Evolutionary conservation across 92 coral and sea anemone genomes (phyloP).

Genomic region (Diadumene lineata): DNA sequence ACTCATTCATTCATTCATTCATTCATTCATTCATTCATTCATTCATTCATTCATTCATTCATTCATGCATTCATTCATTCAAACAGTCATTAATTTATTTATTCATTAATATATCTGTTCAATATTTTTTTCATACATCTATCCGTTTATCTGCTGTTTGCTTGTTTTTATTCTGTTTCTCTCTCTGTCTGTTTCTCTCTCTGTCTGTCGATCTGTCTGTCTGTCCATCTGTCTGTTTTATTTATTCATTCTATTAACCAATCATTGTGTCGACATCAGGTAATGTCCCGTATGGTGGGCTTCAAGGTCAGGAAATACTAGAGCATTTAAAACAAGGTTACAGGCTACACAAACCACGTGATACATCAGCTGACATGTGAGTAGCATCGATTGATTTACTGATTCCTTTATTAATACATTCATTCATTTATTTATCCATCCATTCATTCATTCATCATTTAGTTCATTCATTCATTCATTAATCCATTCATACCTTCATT

Average conservation of each 20-base stretch:
- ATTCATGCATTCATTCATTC: neutral
- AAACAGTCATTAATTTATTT: neutral
- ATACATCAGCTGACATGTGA: conserved; percentile 72
- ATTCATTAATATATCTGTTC: too few relatives aligned
- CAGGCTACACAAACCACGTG: conserved; percentile 61
- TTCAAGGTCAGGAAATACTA: conserved; percentile 41
- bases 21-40: neutral
- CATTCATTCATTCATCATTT: neutral
- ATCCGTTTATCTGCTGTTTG: neutral
- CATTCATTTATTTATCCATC: neutral
- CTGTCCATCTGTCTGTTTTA: neutral
- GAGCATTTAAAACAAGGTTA: conserved; percentile 46
- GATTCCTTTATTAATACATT: conserved; percentile 1
- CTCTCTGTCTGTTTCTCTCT: neutral
- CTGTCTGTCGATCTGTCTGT: neutral
- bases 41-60: neutral
- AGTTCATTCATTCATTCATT: neutral
- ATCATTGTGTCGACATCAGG: conserved; percentile 28
- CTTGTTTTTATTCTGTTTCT: neutral
- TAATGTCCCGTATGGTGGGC: conserved; percentile 57
- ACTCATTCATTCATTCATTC: neutral
- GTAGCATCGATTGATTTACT: conserved; percentile 7
- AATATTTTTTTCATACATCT: too few relatives aligned
- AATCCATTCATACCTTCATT: neutral
- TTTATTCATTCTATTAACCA: neutral